phyloP scores from a whole-genome alignment of 2,888 invertebrate species.

The Tryphoninae sp. region DNA sequence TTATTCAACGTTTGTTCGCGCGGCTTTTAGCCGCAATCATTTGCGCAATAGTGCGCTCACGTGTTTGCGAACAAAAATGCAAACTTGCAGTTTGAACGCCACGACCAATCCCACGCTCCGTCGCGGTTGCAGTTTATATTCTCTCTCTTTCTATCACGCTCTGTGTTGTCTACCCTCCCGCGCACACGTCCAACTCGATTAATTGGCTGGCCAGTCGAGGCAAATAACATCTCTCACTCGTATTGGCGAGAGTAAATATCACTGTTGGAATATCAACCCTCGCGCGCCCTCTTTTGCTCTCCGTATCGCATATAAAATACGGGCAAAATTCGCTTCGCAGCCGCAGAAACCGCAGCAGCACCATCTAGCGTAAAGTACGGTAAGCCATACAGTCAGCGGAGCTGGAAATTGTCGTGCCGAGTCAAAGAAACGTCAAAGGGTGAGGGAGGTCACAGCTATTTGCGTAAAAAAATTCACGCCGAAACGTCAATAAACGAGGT shows the following conservation, averaged over 20 bases:
- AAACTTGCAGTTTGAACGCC: constrained; percentile 64
- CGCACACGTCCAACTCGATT: constrained; percentile 64
- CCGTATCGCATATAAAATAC: constrained; percentile 57
- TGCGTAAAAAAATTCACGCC: constrained; percentile 26
- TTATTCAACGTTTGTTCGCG: constrained; percentile 71
- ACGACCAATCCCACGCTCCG: constrained; percentile 47
- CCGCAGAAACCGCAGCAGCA: constrained; percentile 25
- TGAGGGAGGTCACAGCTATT: constrained; percentile 2
- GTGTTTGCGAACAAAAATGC: constrained; percentile 73
- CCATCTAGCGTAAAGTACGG: constrained; percentile 17
- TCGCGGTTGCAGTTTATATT: constrained; percentile 42
- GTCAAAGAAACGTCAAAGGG: not conserved
- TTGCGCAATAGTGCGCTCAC: constrained; percentile 48
- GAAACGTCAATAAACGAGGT: not conserved
- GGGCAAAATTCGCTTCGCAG: constrained; percentile 56
- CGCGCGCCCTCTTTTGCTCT: constrained; percentile 36
- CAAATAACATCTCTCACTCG: constrained; percentile 70
- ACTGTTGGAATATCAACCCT: constrained; percentile 53
- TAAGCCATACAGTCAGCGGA: constrained; percentile 1
- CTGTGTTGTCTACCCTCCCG: constrained; percentile 18
- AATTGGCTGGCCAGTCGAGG: constrained; percentile 72
- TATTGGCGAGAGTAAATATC: constrained; percentile 71
- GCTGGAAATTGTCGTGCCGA: constrained; percentile 1
- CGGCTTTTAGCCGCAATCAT: constrained; percentile 53
- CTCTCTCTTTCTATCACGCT: constrained; percentile 10